These are phyloP conservation scores for Melanostoma mellinum DNA, from an alignment of 2,888 invertebrate species.

Conservation along the genomic window DNA sequence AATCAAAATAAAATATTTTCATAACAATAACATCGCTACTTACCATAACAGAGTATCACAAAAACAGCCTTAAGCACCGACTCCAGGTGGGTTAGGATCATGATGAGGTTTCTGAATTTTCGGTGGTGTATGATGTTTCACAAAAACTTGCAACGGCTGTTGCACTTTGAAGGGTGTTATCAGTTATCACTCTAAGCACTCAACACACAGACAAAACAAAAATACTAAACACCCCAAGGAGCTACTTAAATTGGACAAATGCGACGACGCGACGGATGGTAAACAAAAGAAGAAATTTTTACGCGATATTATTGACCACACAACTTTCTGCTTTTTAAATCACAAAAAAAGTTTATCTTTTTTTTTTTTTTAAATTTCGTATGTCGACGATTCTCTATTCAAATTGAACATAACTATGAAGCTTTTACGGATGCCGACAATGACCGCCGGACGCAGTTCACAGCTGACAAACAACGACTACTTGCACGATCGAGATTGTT, in stretches of 20 bases:
- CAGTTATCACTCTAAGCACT: slow-evolving; percentile 20
- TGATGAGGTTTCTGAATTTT: slow-evolving; percentile 2
- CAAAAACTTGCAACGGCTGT: slow-evolving; percentile 44
- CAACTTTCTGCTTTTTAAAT: too few species aligned
- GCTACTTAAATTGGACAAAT: slow-evolving; percentile 19
- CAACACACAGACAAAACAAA: neutral
- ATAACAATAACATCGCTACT: slow-evolving; percentile 33
- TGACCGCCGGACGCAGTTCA: slow-evolving; percentile 18
- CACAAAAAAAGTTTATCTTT: slow-evolving; percentile 7
- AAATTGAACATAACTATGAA: slow-evolving; percentile 41
- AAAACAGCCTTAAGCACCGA: slow-evolving; percentile 42
- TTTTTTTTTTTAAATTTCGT: slow-evolving; percentile 23
- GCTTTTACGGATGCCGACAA: slow-evolving; percentile 33
- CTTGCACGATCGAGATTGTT: slow-evolving; percentile 55
- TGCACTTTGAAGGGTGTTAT: slow-evolving; percentile 37
- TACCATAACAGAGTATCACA: slow-evolving; percentile 57
- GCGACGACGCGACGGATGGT: neutral
- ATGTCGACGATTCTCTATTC: slow-evolving; percentile 25
- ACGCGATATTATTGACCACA: too few species aligned
- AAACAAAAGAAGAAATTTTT: slow-evolving; percentile 18
- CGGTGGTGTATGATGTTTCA: slow-evolving; percentile 16
- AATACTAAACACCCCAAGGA: slow-evolving; percentile 11
- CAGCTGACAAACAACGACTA: slow-evolving; percentile 29
- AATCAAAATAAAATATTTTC: neutral
- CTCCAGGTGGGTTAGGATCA: slow-evolving; percentile 44